Conservation (phyloP, 2,888 invertebrate species). For the Bhutanitis thaidina region DNA sequence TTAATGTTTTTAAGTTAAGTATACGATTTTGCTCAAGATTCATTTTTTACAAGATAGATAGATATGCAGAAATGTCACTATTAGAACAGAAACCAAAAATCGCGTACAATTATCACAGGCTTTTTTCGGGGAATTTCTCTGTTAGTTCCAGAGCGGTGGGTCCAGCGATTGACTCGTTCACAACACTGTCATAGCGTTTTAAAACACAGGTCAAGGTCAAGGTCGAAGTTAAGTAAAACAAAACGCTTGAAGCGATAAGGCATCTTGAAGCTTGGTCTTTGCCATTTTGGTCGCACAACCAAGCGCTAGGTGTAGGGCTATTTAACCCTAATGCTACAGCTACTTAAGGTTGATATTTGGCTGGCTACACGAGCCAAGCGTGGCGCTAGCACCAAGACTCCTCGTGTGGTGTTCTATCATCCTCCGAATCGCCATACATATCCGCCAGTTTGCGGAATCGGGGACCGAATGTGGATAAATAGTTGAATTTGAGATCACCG, state of each 20-base stretch:
- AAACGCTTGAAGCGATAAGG: conserved; percentile 53
- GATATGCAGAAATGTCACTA: conserved; percentile 2
- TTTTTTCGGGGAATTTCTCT: conserved; percentile 29
- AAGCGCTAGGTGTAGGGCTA: conserved; percentile 34
- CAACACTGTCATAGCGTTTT: conserved; percentile 28
- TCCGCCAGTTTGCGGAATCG: conserved; percentile 95
- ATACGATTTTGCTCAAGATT: not conserved
- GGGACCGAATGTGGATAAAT: conserved; percentile 96
- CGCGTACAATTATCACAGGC: conserved; percentile 46
- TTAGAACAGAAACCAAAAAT: conserved; percentile 21
- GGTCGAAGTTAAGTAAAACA: conserved; percentile 13
- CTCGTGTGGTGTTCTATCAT: conserved; percentile 87
- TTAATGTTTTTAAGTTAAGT: no score
- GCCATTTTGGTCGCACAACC: conserved; percentile 25
- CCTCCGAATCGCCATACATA: conserved; percentile 96
- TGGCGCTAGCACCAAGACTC: conserved; percentile 90
- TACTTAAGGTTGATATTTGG: conserved; percentile 35
- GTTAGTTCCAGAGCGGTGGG: conserved; percentile 41
- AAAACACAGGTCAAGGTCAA: conserved; percentile 28
- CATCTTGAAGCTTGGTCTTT: conserved; percentile 46
- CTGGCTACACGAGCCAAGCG: conserved; percentile 73
- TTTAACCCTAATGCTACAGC: conserved; percentile 33
- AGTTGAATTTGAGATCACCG: conserved; percentile 96
- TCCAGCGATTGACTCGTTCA: conserved; percentile 26
- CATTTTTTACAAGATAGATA: not conserved